phyloP scores from a whole-genome alignment of 2,888 invertebrate species.

The Euplagia quadripunctaria region DNA sequence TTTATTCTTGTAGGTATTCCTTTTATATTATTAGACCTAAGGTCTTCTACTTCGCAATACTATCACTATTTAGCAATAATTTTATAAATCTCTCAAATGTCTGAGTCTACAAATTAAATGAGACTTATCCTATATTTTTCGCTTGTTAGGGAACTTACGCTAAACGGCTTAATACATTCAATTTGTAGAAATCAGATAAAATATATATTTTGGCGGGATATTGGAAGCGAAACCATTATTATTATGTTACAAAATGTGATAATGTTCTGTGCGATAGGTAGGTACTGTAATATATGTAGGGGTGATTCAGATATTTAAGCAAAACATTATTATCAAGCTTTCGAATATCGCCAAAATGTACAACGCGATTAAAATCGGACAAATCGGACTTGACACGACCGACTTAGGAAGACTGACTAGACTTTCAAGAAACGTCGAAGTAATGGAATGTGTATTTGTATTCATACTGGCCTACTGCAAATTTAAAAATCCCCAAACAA shows the following conservation, averaged over 20 bases:
- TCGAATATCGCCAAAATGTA: slow-evolving; percentile 42
- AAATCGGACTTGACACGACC: slow-evolving; percentile 45
- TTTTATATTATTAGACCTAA: slow-evolving; percentile 81
- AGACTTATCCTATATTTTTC: slow-evolving; percentile 40
- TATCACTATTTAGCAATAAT: slow-evolving; percentile 83
- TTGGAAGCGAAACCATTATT: slow-evolving; percentile 35
- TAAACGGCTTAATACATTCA: slow-evolving; percentile 48
- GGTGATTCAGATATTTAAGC: slow-evolving; percentile 21
- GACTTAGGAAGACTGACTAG: slow-evolving; percentile 48
- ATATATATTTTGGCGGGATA: slow-evolving; percentile 40
- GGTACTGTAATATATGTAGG: slow-evolving; percentile 32
- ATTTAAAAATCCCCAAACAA: slow-evolving; percentile 30
- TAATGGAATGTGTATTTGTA: slow-evolving; percentile 25
- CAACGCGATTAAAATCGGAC: slow-evolving; percentile 24
- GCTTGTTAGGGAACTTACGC: slow-evolving; percentile 47
- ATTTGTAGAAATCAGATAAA: slow-evolving; percentile 56
- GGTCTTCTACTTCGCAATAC: slow-evolving; percentile 85
- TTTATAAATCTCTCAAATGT: slow-evolving; percentile 67
- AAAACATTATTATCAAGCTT: slow-evolving; percentile 23
- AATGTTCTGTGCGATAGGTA: slow-evolving; percentile 32
- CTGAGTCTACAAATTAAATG: slow-evolving; percentile 63
- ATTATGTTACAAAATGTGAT: slow-evolving; percentile 35
- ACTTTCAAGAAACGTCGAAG: slow-evolving; percentile 37
- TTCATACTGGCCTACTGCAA: slow-evolving; percentile 16
- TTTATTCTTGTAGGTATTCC: slow-evolving; percentile 83